Evolutionary conservation across 2,113 vertebrate species (phyloP).

Genomic region (Elachura formosa): DNA sequence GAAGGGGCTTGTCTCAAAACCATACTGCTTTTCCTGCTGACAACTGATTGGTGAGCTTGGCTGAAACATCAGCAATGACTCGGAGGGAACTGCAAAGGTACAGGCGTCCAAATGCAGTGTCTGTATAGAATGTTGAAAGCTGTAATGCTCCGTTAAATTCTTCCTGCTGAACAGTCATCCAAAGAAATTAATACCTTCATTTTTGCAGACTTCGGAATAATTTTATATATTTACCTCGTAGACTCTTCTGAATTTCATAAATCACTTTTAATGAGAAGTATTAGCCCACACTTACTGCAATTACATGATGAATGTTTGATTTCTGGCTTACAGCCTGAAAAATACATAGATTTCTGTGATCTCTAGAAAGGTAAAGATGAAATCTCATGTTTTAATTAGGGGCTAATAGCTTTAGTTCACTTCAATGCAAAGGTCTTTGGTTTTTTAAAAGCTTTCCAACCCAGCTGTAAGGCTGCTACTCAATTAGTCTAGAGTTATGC

Average conservation of each 20-base stretch:
- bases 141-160: not conserved
- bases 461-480: not conserved
- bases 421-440: constrained; percentile 3
- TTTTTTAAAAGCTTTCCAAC: constrained; percentile 35
- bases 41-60: not conserved
- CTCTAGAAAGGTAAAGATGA: constrained; percentile 57
- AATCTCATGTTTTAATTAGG: constrained; percentile 48
- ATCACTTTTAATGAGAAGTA: constrained; percentile 55
- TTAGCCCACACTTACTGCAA: constrained; percentile 54
- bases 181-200: not conserved
- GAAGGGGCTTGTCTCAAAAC: not conserved
- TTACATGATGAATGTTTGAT: constrained; percentile 55
- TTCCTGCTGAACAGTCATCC: not conserved
- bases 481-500: constrained; percentile 14
- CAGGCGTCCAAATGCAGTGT: not conserved
- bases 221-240: constrained; percentile 50
- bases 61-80: not conserved
- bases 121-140: not conserved
- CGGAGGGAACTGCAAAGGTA: not conserved
- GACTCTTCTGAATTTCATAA: constrained; percentile 47
- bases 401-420: constrained; percentile 57
- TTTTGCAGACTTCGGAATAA: constrained; percentile 43
- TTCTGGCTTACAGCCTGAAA: constrained; percentile 54
- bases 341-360: constrained; percentile 62
- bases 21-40: not conserved